Conservation (phyloP, 2,797 vertebrate species). For the Scyliorhinus canicula region DNA sequence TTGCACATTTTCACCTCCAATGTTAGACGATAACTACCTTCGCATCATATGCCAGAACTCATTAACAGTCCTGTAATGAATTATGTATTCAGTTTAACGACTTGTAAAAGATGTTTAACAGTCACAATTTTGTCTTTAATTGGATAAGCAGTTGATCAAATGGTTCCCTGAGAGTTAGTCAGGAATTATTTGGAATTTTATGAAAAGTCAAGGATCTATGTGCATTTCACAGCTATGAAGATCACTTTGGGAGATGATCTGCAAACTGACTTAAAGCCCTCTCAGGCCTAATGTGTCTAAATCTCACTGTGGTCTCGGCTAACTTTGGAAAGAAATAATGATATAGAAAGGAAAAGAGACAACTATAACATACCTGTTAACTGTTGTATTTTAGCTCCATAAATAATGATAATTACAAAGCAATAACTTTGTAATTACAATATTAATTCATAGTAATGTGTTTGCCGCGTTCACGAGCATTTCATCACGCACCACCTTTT, state of each 20-base stretch:
- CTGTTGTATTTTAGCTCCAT: constrained; percentile 6
- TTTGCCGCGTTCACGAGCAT: background rate
- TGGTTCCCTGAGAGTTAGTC: constrained; percentile 56
- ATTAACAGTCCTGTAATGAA: constrained; percentile 83
- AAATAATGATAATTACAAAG: constrained; percentile 32
- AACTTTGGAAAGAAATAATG: constrained; percentile 14
- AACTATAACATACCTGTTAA: constrained; percentile 1
- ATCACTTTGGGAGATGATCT: constrained; percentile 8
- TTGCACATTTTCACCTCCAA: constrained; percentile 68
- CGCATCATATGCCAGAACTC: constrained; percentile 96
- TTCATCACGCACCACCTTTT: background rate
- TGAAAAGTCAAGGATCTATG: constrained; percentile 30
- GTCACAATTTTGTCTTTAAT: constrained; percentile 84
- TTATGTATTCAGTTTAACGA: constrained; percentile 92
- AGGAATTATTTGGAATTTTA: constrained; percentile 35
- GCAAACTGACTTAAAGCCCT: constrained; percentile 12
- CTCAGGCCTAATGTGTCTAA: background rate
- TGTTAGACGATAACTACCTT: constrained; percentile 89
- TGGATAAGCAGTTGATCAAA: constrained; percentile 69
- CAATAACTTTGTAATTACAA: constrained; percentile 36
- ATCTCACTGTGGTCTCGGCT: background rate
- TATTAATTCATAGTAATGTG: constrained; percentile 16
- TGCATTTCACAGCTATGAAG: constrained; percentile 1
- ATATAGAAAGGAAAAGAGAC: background rate
- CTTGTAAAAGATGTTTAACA: constrained; percentile 99